Evolutionary conservation across 2,888 invertebrate species (phyloP).

Genomic region (Acheta domesticus): DNA sequence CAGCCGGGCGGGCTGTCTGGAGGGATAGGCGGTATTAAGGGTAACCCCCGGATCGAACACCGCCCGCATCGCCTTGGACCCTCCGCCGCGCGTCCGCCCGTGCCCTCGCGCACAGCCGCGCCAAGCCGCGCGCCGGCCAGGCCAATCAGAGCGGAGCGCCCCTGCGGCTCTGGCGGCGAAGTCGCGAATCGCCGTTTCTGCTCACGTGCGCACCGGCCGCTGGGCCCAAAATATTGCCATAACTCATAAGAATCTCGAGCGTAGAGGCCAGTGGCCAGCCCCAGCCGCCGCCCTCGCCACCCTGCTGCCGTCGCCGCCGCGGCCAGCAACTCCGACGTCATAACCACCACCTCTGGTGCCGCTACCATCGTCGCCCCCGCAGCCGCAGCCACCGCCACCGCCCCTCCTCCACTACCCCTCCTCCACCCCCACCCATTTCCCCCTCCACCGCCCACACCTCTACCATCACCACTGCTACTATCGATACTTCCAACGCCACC

Average conservation of each 20-base stretch:
- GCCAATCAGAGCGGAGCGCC: neutral
- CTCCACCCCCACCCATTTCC: accelerated
- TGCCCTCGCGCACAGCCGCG: neutral
- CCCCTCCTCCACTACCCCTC: neutral
- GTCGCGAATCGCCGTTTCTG: neutral
- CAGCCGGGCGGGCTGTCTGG: no score
- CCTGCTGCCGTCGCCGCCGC: no score
- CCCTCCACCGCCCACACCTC: neutral
- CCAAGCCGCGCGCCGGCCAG: neutral
- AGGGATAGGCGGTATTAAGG: no score
- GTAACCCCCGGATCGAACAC: no score
- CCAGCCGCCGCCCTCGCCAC: no score
- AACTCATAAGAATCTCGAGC: constrained; percentile 30
- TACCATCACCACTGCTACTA: no score
- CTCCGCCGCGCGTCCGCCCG: neutral
- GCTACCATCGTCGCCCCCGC: no score
- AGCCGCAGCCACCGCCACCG: no score
- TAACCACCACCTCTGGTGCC: no score
- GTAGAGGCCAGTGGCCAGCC: neutral
- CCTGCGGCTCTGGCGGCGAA: neutral
- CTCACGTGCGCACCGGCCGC: neutral
- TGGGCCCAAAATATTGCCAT: constrained; percentile 32
- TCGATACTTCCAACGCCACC: neutral
- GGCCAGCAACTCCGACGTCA: no score
- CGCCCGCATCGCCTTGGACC: neutral